Evolutionary conservation across 2,888 invertebrate species (phyloP).

Genomic region (Oxyteleia sp.): DNA sequence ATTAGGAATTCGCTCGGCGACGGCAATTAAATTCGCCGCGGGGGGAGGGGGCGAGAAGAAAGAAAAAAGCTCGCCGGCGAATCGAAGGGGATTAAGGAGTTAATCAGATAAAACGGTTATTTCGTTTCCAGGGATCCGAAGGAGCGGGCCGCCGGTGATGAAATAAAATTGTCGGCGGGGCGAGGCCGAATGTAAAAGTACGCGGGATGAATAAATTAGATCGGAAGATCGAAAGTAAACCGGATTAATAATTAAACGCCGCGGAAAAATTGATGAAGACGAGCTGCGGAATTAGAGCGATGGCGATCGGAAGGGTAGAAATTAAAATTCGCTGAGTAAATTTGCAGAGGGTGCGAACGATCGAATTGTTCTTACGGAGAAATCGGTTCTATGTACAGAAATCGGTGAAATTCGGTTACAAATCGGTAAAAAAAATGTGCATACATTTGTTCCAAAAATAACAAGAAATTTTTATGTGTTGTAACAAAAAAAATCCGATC

Average conservation of each 20-base stretch:
- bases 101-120: slow-evolving; percentile 60
- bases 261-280: slow-evolving; percentile 61
- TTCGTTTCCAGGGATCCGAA: slow-evolving; percentile 37
- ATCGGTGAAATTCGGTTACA: not conserved
- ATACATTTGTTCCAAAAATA: too few species aligned
- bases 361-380: slow-evolving; percentile 30
- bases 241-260: slow-evolving; percentile 63
- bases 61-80: slow-evolving; percentile 17
- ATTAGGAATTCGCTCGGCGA: slow-evolving; percentile 34
- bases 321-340: slow-evolving; percentile 43
- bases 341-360: slow-evolving; percentile 39
- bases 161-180: slow-evolving; percentile 56
- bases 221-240: slow-evolving; percentile 61
- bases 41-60: too few species aligned
- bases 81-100: slow-evolving; percentile 55
- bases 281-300: slow-evolving; percentile 46
- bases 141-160: slow-evolving; percentile 4
- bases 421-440: too few species aligned
- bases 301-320: slow-evolving; percentile 48
- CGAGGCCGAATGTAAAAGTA: slow-evolving; percentile 46
- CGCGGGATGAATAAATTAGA: slow-evolving; percentile 64
- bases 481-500: too few species aligned
- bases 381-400: slow-evolving; percentile 33
- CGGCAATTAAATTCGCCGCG: slow-evolving; percentile 32
- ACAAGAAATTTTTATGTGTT: too few species aligned